Percentiles rank a stretch among this genome's conserved stretches.
Conservation (phyloP, 2,888 invertebrate genomes). For the Eupeodes latifasciatus region DNA sequence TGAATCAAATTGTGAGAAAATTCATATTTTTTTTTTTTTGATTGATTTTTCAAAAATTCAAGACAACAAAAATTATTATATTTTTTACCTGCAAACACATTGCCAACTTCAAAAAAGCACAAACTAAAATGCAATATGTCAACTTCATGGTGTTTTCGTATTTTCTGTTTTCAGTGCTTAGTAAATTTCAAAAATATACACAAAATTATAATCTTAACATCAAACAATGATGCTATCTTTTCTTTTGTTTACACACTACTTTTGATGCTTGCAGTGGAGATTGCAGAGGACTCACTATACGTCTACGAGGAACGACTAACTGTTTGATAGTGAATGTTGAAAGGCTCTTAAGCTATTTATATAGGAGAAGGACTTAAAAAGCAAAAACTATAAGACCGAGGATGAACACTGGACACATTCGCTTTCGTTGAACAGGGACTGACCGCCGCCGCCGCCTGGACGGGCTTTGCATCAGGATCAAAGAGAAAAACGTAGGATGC, state of each 20-base stretch:
- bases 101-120: conserved; percentile 62
- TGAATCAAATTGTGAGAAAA: neutral
- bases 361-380: conserved; percentile 59
- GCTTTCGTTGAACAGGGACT: neutral
- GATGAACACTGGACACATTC: conserved; percentile 37
- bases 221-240: conserved; percentile 47
- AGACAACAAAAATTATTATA: neutral
- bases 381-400: conserved; percentile 45
- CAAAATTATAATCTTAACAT: conserved; percentile 51
- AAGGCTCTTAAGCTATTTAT: conserved; percentile 74
- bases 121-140: conserved; percentile 67
- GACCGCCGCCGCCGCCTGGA: neutral
- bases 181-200: conserved; percentile 4
- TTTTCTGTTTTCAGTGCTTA: conserved; percentile 1
- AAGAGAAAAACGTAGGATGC: conserved; percentile 63
- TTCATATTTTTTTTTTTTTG: neutral
- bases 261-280: conserved; percentile 25
- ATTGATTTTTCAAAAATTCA: neutral
- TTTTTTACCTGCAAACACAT: conserved; percentile 61
- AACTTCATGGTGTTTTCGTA: conserved; percentile 51
- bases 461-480: conserved; percentile 44
- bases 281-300: conserved; percentile 5
- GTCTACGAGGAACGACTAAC: conserved; percentile 61
- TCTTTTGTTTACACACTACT: conserved; percentile 7
- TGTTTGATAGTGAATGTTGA: conserved; percentile 62